Conservation (phyloP, 2,888 invertebrate genomes). For the Saturnia pavonia region DNA sequence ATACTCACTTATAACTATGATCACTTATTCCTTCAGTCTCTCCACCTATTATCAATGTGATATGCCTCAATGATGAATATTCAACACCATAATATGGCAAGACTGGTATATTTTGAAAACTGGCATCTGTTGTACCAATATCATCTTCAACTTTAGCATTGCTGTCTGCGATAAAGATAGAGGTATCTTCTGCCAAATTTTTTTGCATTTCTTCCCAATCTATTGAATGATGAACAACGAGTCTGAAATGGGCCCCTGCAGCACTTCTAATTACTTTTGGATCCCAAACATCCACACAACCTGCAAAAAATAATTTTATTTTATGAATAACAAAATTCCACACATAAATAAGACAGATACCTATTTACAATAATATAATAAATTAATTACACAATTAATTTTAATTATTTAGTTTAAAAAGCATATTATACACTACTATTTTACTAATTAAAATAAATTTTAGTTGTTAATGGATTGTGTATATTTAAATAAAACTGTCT, state of each 20-base stretch:
- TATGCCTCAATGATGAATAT: slow-evolving; percentile 76
- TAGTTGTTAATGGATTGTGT: too few relatives aligned
- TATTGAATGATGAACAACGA: slow-evolving; percentile 85
- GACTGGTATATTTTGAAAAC: slow-evolving; percentile 65
- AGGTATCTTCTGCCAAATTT: slow-evolving; percentile 70
- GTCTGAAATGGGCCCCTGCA: slow-evolving; percentile 92
- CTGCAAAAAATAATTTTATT: slow-evolving; percentile 64
- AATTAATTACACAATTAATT: not conserved
- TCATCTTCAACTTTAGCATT: slow-evolving; percentile 56
- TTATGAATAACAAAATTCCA: not conserved
- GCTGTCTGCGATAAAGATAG: slow-evolving; percentile 87
- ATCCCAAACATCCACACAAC: slow-evolving; percentile 95
- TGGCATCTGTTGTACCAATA: slow-evolving; percentile 30
- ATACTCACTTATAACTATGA: slow-evolving; percentile 83
- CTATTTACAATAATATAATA: slow-evolving; percentile 5
- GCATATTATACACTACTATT: too few relatives aligned
- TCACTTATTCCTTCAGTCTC: slow-evolving; percentile 94
- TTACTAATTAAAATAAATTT: too few relatives aligned
- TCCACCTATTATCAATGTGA: slow-evolving; percentile 91
- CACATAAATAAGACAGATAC: not conserved
- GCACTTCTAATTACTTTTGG: slow-evolving; percentile 92
- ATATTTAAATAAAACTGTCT: too few relatives aligned
- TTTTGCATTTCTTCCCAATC: slow-evolving; percentile 84
- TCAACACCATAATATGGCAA: slow-evolving; percentile 84
- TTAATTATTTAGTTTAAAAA: not conserved